These are phyloP conservation scores for Drosophila bocqueti DNA, from an alignment of 1,140 invertebrate genomes.

Conservation along the genomic window DNA sequence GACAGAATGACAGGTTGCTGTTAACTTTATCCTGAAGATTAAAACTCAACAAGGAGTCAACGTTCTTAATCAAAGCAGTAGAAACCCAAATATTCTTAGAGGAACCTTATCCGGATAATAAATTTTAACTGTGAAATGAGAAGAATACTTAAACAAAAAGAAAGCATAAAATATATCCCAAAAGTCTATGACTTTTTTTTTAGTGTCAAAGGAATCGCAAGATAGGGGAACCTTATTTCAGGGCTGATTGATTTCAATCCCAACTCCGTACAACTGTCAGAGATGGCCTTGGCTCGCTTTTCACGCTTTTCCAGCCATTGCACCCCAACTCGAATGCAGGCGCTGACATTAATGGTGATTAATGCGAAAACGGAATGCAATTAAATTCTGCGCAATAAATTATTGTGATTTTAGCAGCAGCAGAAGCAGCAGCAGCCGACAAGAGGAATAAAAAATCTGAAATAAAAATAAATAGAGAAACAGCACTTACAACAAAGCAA, in stretches of 20 bases:
- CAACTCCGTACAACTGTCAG: background rate
- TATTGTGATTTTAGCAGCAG: constrained; percentile 66
- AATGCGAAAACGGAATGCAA: constrained; percentile 69
- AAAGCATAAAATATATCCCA: background rate
- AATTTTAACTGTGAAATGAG: no score
- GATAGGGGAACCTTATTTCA: constrained; percentile 25
- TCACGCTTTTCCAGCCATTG: constrained; percentile 77
- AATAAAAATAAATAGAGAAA: constrained; percentile 56
- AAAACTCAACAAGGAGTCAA: no score
- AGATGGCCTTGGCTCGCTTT: constrained; percentile 74
- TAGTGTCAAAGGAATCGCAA: background rate
- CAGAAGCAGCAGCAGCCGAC: background rate
- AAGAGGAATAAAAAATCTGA: constrained; percentile 42
- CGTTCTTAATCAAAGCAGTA: no score
- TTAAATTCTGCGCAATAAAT: constrained; percentile 72
- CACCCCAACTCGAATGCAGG: constrained; percentile 47
- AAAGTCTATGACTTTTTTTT: background rate
- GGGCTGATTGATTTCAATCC: constrained; percentile 71
- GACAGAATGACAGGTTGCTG: no score
- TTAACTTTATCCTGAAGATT: no score
- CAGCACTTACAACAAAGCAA: constrained; percentile 37
- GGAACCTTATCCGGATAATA: no score
- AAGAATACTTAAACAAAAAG: background rate
- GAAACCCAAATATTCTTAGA: no score
- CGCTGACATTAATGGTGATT: constrained; percentile 80